Evolutionary conservation across 2,888 invertebrate genomes (phyloP).

Genomic region (Rotaria socialis): DNA sequence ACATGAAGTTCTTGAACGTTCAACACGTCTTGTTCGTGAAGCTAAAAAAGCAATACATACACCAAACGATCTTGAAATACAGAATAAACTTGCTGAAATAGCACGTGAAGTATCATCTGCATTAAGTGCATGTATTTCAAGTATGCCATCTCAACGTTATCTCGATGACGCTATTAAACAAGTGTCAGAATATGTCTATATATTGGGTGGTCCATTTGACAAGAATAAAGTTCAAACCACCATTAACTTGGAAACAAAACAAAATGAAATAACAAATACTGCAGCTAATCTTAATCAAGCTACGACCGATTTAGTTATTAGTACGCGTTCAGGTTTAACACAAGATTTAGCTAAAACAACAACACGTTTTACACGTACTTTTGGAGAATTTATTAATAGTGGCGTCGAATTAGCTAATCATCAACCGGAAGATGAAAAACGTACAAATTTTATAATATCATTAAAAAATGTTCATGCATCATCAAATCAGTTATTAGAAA

Average conservation of each 20-base stretch:
- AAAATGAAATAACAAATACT: conserved; percentile 76
- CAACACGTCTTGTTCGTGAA: conserved; percentile 74
- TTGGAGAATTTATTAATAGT: conserved; percentile 13
- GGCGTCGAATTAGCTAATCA: conserved; percentile 2
- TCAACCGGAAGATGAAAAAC: conserved; percentile 23
- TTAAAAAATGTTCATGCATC: conserved; percentile 27
- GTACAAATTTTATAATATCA: background rate
- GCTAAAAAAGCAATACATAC: conserved; percentile 72
- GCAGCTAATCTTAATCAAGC: conserved; percentile 79
- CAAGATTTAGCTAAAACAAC: background rate
- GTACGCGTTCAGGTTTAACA: conserved; percentile 52
- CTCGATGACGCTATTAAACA: conserved; percentile 81
- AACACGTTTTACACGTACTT: background rate
- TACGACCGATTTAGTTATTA: conserved; percentile 75
- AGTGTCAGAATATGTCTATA: conserved; percentile 66
- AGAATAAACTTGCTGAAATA: conserved; percentile 67
- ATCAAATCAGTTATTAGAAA: conserved; percentile 19
- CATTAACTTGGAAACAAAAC: conserved; percentile 66
- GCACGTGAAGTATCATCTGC: conserved; percentile 62
- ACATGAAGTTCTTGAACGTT: conserved; percentile 74
- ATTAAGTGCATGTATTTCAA: conserved; percentile 71
- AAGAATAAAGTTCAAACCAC: conserved; percentile 69
- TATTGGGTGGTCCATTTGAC: conserved; percentile 49
- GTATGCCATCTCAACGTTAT: conserved; percentile 85
- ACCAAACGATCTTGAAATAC: conserved; percentile 66